phyloP scores from a whole-genome alignment of 2,797 vertebrate species.

The Macrochelys suwanniensis region DNA sequence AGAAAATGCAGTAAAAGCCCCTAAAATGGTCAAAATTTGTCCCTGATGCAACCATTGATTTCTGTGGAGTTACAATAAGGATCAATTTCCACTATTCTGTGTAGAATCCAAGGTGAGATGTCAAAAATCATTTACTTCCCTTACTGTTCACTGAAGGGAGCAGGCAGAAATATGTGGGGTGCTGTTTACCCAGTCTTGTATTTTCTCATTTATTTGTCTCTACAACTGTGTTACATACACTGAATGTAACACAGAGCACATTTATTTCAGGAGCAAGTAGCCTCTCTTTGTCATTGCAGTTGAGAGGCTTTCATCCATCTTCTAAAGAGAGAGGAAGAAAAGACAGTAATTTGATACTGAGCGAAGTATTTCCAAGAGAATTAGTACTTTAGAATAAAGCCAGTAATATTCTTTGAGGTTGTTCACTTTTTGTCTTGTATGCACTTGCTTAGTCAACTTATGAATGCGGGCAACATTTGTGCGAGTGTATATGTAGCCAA shows the following conservation, averaged over 20 bases:
- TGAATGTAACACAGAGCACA: neutral
- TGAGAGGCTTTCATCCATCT: neutral
- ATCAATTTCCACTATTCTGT: neutral
- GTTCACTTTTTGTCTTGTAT: neutral
- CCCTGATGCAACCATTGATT: neutral
- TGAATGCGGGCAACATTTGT: neutral
- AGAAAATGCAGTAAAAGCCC: neutral
- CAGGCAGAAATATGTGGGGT: neutral
- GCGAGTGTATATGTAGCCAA: neutral
- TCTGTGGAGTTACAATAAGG: neutral
- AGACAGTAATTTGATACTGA: neutral
- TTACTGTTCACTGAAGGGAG: neutral
- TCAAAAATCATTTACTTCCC: neutral
- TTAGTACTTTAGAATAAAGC: neutral
- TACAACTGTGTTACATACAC: neutral
- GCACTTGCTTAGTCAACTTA: neutral
- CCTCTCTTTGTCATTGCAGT: neutral
- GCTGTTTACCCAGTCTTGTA: neutral
- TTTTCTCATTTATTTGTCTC: neutral
- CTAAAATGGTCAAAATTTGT: neutral
- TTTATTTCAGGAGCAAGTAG: constrained; percentile 1
- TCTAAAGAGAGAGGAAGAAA: neutral
- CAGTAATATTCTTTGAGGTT: neutral
- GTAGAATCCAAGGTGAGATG: neutral
- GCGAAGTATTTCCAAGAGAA: neutral